Base-by-base conservation (phyloP, 1,140 invertebrate species). In the Lethocerus indicus region DNA sequence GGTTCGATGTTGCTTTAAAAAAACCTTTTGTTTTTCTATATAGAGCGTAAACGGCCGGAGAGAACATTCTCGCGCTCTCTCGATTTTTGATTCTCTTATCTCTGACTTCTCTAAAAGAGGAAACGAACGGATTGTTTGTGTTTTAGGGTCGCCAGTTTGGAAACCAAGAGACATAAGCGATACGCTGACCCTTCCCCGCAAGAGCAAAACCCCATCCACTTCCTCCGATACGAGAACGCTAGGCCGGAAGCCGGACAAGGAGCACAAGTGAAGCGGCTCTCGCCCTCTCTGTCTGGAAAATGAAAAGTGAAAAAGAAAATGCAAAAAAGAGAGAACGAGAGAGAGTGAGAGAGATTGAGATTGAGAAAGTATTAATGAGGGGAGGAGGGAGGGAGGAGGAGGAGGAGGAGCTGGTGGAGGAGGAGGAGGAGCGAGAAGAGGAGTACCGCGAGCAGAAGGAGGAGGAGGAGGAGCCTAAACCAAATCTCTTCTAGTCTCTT, bases 131-230 rank as follows among this genome's bases (percentile, higher is more conserved):
- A 43, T 12, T 28, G 46, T 56, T 60, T 70, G 69, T 75, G 70
- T 79, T 79, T 70, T 79, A 79, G 82, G 83, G 66, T 88, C 85
- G 63, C 85, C 85, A 63, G 79, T 89, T 66, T 89, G 85, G 85
- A 90, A 89, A 78, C 83, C 83, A 70, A 74, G 84, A 71, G 82
- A 85, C 68, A 74, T 65, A 58, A 56, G 57, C 27, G 60, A 61
- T 53, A 49, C 58, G 21, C 46, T 54, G 35, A 61, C 60, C 4
- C 54, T 61, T 21, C 60, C 60, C 21, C 49, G 59, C 45, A 59
- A 61, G 52, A 59, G 54, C 36, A 59, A 58, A 57, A 46, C 59
- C n/a, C 52, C 58, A 25, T 54, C 57, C 5, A 52, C 51, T 24
- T 51, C 54, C 32, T 54, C 48, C 14, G 49, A 58, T 48, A 52